A percentile compares a stretch with the other conserved stretches of the same genome.
Conservation (phyloP, 1,140 invertebrate genomes). For the Cepaea nemoralis region DNA sequence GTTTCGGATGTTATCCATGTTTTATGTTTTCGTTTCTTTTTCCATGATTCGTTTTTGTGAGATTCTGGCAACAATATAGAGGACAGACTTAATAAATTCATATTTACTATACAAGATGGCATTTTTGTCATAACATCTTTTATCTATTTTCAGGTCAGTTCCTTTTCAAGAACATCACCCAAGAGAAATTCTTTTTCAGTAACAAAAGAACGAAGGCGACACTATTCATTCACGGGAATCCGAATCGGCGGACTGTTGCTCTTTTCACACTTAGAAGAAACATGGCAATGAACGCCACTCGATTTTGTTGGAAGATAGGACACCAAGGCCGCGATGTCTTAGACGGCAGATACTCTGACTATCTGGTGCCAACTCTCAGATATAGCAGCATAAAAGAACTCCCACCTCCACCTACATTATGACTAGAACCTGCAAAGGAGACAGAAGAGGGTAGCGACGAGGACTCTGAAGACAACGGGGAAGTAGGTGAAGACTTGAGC, state of each 20-base stretch:
- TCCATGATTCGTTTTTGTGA: no score
- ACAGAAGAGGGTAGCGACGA: not conserved
- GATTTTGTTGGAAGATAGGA: conserved; percentile 24
- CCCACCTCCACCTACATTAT: conserved; percentile 15
- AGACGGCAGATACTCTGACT: conserved; percentile 34
- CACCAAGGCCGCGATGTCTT: conserved; percentile 37
- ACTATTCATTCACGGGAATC: not conserved
- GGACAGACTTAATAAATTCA: no score
- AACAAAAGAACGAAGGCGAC: conserved; percentile 22
- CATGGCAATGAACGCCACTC: conserved; percentile 26
- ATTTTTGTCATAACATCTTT: no score
- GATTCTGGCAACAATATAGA: no score
- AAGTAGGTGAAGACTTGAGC: not conserved
- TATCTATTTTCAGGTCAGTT: conserved; percentile 39
- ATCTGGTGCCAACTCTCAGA: conserved; percentile 24
- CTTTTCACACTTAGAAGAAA: conserved; percentile 6
- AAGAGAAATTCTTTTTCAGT: conserved; percentile 18
- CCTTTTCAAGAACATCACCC: conserved; percentile 29
- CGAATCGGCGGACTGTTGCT: conserved; percentile 6
- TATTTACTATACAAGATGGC: no score
- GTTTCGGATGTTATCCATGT: no score
- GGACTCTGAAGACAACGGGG: not conserved
- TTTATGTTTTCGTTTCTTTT: no score
- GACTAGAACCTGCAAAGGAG: conserved; percentile 18
- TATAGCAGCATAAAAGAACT: conserved; percentile 22